Base-by-base conservation (phyloP, 2,113 vertebrate genomes). In the Arvicanthis niloticus region DNA sequence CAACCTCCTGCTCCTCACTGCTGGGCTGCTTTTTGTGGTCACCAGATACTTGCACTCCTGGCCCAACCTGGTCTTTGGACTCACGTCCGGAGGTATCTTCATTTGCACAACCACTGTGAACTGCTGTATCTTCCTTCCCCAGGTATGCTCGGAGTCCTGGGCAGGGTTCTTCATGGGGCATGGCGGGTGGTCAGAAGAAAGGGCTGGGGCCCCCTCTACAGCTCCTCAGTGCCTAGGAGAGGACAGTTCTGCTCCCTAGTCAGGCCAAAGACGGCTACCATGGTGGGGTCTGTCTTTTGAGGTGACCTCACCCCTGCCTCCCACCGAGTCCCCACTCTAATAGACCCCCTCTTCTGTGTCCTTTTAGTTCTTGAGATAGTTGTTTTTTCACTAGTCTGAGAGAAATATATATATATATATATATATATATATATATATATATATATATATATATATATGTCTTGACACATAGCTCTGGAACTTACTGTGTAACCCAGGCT, bases 101-200 rank as follows among this genome's bases (percentile, higher is more conserved):
- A 95, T 99, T 95, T 99, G 99, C 96, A 99, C 99, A 0, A 98
- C 99, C 60, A 98, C 99, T 0, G 99, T 99, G 96, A 99, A 99
- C 98, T 99, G 99, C 97, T 99, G 99, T 98, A 98, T 99, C 98
- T 99, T 99, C 97, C 97, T 99, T n/a, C 99, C 99, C 65, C 99
- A 99, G 99, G 98, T 98, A 95, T 5, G 95, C 65, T 42, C 15
- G 21, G 82, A 91, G 15, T 7, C 31, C 51, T 78, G 34, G 17
- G 1, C 5, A 29, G 29, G 58, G 56, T 13, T 31, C 73, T 51
- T 93, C 45, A 16, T 22, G 3, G 77, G 34, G 17, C 6, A 1
- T 40, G 56, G 26, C 7, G 22, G 67, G 68, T 75, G 91, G 42
- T 89, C 67, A 65, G 56, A 77, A 89, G 45, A 56, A 56, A 91